Conservation (phyloP, 1,140 invertebrate genomes). For the Cyrtorhinus lividipennis region DNA sequence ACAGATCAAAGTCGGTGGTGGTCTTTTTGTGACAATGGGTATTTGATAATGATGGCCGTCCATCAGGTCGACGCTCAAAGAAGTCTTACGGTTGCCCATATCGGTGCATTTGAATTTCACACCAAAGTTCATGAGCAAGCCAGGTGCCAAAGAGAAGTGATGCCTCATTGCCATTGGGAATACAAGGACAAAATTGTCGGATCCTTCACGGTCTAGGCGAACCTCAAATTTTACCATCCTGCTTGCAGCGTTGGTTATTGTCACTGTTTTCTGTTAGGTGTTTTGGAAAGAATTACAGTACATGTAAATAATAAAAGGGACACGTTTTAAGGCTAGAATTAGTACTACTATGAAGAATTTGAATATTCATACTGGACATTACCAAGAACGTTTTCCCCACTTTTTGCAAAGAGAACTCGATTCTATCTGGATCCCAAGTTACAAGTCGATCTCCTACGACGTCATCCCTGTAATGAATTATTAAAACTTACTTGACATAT, state of each 20-base stretch:
- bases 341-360: no score
- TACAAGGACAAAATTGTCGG: background rate
- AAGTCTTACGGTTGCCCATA: background rate
- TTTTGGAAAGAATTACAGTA: no score
- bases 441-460: no score
- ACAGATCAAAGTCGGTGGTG: background rate
- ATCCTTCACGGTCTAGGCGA: background rate
- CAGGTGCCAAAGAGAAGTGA: conserved; percentile 1
- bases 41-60: background rate
- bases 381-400: no score
- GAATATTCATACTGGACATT: no score
- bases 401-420: no score
- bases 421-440: no score
- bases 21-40: background rate
- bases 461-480: no score
- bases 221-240: background rate
- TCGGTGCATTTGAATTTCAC: background rate
- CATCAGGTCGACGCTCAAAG: background rate
- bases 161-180: background rate
- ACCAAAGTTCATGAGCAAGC: background rate
- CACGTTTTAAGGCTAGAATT: no score
- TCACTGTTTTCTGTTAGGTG: background rate
- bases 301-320: no score
- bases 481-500: no score
- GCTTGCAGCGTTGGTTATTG: background rate